Evolutionary conservation across 2,797 vertebrate species (phyloP).

Genomic region (Rhinatrema bivittatum): DNA sequence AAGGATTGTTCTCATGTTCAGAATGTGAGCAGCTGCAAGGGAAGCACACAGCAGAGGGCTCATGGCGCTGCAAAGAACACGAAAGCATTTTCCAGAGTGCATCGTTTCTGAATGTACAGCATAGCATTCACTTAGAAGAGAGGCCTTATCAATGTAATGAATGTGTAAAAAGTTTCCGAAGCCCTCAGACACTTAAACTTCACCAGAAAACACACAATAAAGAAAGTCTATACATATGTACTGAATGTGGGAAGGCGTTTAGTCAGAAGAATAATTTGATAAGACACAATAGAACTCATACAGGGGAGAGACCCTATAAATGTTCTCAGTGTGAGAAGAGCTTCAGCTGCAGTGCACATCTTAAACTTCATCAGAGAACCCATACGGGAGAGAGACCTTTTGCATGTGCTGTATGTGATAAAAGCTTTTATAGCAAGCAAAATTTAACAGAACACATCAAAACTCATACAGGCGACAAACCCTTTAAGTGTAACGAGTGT

Average conservation of each 20-base stretch:
- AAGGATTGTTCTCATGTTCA: too few species aligned
- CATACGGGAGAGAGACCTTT: neutral
- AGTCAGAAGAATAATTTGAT: too few species aligned
- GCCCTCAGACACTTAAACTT: neutral
- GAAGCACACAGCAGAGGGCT: neutral
- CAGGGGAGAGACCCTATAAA: constrained; percentile 3
- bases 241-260: too few species aligned
- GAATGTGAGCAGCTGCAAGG: too few species aligned
- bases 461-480: too few species aligned
- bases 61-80: neutral
- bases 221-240: too few species aligned
- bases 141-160: neutral
- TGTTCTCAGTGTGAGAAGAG: neutral
- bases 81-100: neutral
- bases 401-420: neutral
- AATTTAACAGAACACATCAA: too few species aligned
- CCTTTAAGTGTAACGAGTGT: constrained; percentile 1
- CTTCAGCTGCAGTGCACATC: neutral
- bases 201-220: neutral
- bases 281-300: neutral
- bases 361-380: neutral
- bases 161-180: neutral
- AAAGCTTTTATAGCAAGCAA: neutral
- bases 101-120: neutral
- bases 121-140: neutral